Conservation (phyloP, 2,797 vertebrate species). For the Nannoperca australis region DNA sequence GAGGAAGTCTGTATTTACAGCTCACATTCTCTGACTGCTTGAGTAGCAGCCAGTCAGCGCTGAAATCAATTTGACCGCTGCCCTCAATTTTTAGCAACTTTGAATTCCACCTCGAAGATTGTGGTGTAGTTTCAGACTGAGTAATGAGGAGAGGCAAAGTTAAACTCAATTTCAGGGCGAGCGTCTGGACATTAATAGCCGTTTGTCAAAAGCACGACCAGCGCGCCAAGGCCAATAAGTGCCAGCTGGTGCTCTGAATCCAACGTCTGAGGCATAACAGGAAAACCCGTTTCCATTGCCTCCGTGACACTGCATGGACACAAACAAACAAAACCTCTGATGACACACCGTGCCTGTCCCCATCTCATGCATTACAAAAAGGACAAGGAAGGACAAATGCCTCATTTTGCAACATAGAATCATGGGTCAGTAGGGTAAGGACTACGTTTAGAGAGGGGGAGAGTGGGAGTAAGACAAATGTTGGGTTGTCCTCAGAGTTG, state of each 20-base stretch:
- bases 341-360: conserved; percentile 14
- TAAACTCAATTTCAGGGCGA: conserved; percentile 71
- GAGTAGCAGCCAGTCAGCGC: conserved; percentile 58
- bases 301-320: conserved; percentile 3
- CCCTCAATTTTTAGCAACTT: conserved; percentile 68
- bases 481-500: not conserved
- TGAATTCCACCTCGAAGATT: conserved; percentile 56
- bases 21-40: conserved; percentile 49
- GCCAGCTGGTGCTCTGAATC: conserved; percentile 70
- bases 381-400: conserved; percentile 24
- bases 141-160: conserved; percentile 61
- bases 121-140: conserved; percentile 36
- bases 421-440: conserved; percentile 27
- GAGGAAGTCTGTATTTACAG: conserved; percentile 38
- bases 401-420: conserved; percentile 21
- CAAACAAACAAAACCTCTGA: conserved; percentile 47
- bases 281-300: conserved; percentile 37
- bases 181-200: conserved; percentile 70
- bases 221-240: conserved; percentile 61
- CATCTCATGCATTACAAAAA: conserved; percentile 23
- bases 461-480: not conserved
- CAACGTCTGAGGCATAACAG: conserved; percentile 36
- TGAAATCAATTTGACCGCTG: conserved; percentile 74
- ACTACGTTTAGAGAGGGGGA: not conserved
- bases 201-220: conserved; percentile 65